These are phyloP conservation scores for Adelosebastes latens DNA, from an alignment of 2,797 vertebrate genomes.

Conservation along the genomic window DNA sequence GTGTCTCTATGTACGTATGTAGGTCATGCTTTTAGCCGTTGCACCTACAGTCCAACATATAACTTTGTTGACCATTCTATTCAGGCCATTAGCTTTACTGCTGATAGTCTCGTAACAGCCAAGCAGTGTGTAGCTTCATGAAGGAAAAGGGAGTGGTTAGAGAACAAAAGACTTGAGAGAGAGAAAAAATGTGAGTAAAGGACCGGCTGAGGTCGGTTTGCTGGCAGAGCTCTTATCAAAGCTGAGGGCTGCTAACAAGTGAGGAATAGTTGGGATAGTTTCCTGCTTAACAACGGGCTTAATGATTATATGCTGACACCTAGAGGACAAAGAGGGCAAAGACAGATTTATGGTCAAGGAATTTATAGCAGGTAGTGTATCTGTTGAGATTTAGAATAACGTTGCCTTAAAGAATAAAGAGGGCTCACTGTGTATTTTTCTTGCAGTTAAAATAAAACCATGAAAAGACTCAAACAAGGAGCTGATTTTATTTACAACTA, in stretches of 20 bases:
- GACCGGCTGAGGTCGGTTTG: conserved; percentile 41
- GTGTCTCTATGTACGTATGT: not conserved
- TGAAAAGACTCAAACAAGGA: not conserved
- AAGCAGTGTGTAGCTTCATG: conserved; percentile 6
- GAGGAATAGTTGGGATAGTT: conserved; percentile 78
- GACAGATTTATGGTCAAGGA: not conserved
- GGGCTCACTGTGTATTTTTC: not conserved
- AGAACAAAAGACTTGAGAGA: conserved; percentile 58
- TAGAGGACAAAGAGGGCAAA: conserved; percentile 56
- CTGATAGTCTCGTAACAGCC: not conserved
- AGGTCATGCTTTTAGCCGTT: not conserved
- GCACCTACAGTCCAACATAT: not conserved
- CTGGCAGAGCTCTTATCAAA: conserved; percentile 66
- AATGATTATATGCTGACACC: conserved; percentile 69
- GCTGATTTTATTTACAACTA: not conserved
- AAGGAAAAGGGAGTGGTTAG: conserved; percentile 68
- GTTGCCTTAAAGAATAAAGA: not conserved
- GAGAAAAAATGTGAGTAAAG: conserved; percentile 27
- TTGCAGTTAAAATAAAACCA: too few species aligned
- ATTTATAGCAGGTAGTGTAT: not conserved
- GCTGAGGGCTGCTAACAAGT: conserved; percentile 43
- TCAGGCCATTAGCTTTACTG: not conserved
- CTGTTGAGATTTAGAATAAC: not conserved
- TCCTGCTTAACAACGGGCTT: conserved; percentile 23
- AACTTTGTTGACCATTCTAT: conserved; percentile 18